Evolutionary conservation across 2,113 vertebrate species (phyloP), one percentile per base, ranked within the genome.

Genomic region (Eurystomus gularis): DNA sequence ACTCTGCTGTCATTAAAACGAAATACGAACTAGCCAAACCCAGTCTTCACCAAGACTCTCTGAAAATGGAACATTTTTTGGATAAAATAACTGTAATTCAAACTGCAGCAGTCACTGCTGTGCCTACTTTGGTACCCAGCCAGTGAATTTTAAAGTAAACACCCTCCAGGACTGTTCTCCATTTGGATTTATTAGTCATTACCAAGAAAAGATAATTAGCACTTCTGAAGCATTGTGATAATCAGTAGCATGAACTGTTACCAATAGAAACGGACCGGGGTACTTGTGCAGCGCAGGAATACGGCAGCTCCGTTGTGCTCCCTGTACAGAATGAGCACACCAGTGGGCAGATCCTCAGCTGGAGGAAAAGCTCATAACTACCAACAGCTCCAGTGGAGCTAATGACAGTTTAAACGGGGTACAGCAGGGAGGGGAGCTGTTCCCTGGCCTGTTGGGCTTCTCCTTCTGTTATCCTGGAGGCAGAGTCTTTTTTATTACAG

Each of bases 201-300:
- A 96, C 92, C 83, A 92, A 96, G 90, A 94, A 96, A 94, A 95
- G 96, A 94, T 96, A 96, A 96, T 94, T 95, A 96, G 91, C 80
- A 86, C 90, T 95, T 96, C 35, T 94, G 96, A 94, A 91, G 77
- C 65, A n/a, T 11, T 92, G 95, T 81, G 92, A 28, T 96, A 84
- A 94, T 93, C 92, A 86, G 96, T 16, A 68, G 92, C 88, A 65
- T 51, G 69, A 93, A 88, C 29, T 93, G 96, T 94, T 96, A 83
- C 95, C 96, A 42, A 79, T 44, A 88, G 96, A 86, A 94, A 93
- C 82, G 6, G 88, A 26, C 46, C 0, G 18, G 71, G 68, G 86
- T 94, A 29, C 62, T 70, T 29, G 71, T 42, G 79, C 44, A 44
- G 85, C 1, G 3, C 78, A 19, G 82, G 87, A 71, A 69, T 5